Evolutionary conservation across 1,140 invertebrate genomes (phyloP).

Genomic region (Lethrus apterus): DNA sequence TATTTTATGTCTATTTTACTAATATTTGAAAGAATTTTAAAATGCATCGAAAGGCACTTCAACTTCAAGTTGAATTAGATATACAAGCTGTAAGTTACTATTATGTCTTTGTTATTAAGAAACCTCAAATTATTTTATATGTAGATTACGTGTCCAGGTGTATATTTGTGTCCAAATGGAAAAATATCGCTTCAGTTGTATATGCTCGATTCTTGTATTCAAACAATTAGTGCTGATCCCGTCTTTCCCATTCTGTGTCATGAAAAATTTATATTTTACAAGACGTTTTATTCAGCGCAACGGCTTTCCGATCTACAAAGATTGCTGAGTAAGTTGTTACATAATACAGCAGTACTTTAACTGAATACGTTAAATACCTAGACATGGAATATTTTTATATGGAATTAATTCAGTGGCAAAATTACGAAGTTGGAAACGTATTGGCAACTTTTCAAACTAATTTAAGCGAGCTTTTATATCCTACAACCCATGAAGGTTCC

Average conservation of each 20-base stretch:
- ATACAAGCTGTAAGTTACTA: slow-evolving; percentile 32
- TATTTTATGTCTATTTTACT: no score
- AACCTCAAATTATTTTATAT: not conserved
- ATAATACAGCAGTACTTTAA: slow-evolving; percentile 1
- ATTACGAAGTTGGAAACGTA: slow-evolving; percentile 42
- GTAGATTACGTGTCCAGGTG: slow-evolving; percentile 64
- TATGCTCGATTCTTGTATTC: slow-evolving; percentile 50
- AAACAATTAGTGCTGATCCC: slow-evolving; percentile 51
- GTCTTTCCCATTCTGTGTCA: slow-evolving; percentile 56
- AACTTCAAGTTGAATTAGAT: slow-evolving; percentile 35
- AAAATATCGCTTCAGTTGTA: slow-evolving; percentile 54
- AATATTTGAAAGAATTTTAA: no score
- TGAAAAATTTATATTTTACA: slow-evolving; percentile 58
- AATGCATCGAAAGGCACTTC: slow-evolving; percentile 31
- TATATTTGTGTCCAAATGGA: slow-evolving; percentile 65
- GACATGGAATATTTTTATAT: slow-evolving; percentile 52
- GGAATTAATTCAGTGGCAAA: slow-evolving; percentile 57
- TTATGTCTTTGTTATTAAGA: not conserved
- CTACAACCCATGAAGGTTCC: slow-evolving; percentile 41
- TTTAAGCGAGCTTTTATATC: slow-evolving; percentile 56
- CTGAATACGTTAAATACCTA: slow-evolving; percentile 21
- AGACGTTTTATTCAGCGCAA: slow-evolving; percentile 48
- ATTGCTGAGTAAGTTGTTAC: slow-evolving; percentile 23
- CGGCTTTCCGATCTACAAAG: slow-evolving; percentile 42
- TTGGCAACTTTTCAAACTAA: slow-evolving; percentile 56